Evolutionary conservation across 2,797 vertebrate species (phyloP).

Genomic region (Malurus leucopterus): DNA sequence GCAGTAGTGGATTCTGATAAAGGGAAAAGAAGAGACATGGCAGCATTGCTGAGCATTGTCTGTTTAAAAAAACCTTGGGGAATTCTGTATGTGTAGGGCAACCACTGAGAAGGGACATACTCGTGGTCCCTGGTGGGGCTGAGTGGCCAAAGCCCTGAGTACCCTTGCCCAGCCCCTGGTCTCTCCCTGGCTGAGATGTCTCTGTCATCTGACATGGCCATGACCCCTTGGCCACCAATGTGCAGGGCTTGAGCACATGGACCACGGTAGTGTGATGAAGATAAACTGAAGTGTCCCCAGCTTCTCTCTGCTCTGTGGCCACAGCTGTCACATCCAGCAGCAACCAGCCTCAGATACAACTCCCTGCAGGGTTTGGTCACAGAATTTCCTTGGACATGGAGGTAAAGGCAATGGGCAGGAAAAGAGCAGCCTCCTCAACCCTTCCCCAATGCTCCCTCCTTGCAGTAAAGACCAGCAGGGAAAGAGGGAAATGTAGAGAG

Average conservation of each 20-base stretch:
- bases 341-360: neutral
- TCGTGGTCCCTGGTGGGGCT: fast-evolving
- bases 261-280: no score
- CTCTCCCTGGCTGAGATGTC: no score
- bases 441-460: neutral
- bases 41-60: no score
- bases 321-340: neutral
- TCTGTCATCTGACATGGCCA: no score
- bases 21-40: no score
- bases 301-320: neutral
- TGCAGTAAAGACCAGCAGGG: neutral
- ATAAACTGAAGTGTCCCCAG: neutral
- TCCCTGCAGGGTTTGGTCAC: fast-evolving
- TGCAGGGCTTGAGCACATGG: no score
- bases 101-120: fast-evolving
- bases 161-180: no score
- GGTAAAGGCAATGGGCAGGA: fast-evolving
- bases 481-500: neutral
- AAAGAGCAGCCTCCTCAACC: fast-evolving
- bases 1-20: no score
- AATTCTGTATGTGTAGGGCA: no score
- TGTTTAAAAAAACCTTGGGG: no score
- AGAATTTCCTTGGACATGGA: fast-evolving
- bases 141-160: fast-evolving
- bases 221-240: no score